phyloP scores from a whole-genome alignment of 2,113 vertebrate species.

The Scatophagus argus region DNA sequence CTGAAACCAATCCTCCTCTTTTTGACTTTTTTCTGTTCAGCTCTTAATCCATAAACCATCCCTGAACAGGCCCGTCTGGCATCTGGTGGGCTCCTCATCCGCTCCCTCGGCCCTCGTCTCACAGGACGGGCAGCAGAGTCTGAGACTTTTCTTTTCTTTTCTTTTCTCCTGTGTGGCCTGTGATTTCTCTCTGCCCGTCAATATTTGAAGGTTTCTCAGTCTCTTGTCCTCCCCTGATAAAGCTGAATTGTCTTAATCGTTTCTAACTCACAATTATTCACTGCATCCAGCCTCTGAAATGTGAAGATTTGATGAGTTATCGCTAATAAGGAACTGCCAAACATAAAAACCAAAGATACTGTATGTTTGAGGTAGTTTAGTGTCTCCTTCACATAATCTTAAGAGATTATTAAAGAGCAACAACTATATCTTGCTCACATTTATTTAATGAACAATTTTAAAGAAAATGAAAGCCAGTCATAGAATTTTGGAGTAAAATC shows the following conservation, averaged over 20 bases:
- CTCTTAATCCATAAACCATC: slow-evolving; percentile 80
- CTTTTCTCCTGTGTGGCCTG: slow-evolving; percentile 54
- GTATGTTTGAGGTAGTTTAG: neutral
- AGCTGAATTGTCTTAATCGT: neutral
- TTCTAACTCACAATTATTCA: too few relatives aligned
- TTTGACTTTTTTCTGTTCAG: slow-evolving; percentile 55
- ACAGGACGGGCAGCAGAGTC: slow-evolving; percentile 9
- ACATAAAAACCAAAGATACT: too few relatives aligned
- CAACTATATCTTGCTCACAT: neutral
- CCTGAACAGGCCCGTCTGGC: slow-evolving; percentile 66
- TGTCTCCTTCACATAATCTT: neutral
- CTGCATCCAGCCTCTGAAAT: neutral
- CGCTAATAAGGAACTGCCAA: neutral
- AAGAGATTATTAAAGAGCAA: neutral
- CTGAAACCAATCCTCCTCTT: slow-evolving; percentile 75
- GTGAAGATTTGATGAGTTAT: neutral
- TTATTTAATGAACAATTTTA: neutral
- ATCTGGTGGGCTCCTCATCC: slow-evolving; percentile 52
- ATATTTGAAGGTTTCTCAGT: slow-evolving; percentile 21
- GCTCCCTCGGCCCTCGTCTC: slow-evolving; percentile 35
- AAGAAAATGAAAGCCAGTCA: too few relatives aligned
- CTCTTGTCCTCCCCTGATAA: neutral
- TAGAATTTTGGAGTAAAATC: too few relatives aligned
- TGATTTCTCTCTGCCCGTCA: slow-evolving; percentile 60
- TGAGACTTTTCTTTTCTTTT: slow-evolving; percentile 9